These are phyloP conservation scores for Tineola bisselliella DNA, from an alignment of 2,888 invertebrate genomes.

Conservation along the genomic window DNA sequence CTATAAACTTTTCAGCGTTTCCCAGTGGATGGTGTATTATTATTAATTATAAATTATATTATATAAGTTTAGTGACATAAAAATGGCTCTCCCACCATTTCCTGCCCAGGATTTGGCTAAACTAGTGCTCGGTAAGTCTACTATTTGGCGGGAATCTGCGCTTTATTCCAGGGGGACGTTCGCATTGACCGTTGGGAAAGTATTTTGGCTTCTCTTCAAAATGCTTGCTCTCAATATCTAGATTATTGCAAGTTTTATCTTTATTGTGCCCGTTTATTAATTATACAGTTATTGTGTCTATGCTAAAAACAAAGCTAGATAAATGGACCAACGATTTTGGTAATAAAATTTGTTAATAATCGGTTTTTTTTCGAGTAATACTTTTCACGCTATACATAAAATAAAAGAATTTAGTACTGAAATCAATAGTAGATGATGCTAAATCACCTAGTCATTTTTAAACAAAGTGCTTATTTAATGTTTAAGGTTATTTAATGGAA, in stretches of 20 bases:
- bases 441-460: background rate
- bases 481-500: conserved; percentile 56
- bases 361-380: no score
- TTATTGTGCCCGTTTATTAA: no score
- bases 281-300: no score
- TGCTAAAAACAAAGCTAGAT: no score
- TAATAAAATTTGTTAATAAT: no score
- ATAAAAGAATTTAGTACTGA: background rate
- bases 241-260: no score
- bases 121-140: conserved; percentile 50
- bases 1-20: background rate
- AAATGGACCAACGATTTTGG: no score
- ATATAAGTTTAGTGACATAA: conserved; percentile 11
- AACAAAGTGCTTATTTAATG: background rate
- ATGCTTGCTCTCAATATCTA: no score
- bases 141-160: conserved; percentile 50
- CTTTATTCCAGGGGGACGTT: background rate
- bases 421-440: conserved; percentile 12
- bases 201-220: background rate
- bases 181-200: background rate
- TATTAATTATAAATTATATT: background rate
- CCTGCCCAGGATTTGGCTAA: conserved; percentile 57
- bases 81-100: conserved; percentile 51
- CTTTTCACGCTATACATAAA: background rate
- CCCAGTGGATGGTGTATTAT: background rate